Evolutionary conservation across 2,888 invertebrate genomes (phyloP).

Genomic region (Bombylius major): DNA sequence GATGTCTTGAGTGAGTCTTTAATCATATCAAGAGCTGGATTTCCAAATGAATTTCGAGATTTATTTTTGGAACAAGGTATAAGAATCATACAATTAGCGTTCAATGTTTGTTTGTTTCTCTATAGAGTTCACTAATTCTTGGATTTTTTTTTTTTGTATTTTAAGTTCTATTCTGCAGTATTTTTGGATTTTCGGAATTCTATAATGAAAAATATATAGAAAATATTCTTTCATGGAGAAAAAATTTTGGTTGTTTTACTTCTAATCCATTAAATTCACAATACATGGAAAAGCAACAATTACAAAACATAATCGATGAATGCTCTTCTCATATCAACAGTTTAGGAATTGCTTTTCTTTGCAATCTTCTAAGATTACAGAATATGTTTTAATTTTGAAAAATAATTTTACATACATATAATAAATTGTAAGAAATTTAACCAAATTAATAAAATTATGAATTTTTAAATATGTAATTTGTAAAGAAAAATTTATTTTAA

Average conservation of each 20-base stretch:
- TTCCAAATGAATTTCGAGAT: not conserved
- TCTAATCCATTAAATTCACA: not conserved
- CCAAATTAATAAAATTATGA: no score
- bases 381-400: no score
- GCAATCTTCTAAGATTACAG: not conserved
- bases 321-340: not conserved
- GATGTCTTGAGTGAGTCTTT: not conserved
- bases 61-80: slow-evolving; percentile 1
- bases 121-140: not conserved
- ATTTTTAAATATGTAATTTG: no score
- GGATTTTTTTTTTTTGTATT: not conserved
- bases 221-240: not conserved
- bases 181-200: not conserved
- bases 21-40: not conserved
- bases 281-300: not conserved
- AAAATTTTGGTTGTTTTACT: not conserved
- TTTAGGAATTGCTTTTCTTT: not conserved
- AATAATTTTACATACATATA: no score
- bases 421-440: no score
- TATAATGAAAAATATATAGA: not conserved
- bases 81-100: not conserved
- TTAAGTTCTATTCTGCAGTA: not conserved
- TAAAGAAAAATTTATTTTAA: no score
- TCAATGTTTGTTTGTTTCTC: no score
- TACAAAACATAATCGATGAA: not conserved